Conservation (phyloP, 1,140 invertebrate genomes). For the Bombus superbus region DNA sequence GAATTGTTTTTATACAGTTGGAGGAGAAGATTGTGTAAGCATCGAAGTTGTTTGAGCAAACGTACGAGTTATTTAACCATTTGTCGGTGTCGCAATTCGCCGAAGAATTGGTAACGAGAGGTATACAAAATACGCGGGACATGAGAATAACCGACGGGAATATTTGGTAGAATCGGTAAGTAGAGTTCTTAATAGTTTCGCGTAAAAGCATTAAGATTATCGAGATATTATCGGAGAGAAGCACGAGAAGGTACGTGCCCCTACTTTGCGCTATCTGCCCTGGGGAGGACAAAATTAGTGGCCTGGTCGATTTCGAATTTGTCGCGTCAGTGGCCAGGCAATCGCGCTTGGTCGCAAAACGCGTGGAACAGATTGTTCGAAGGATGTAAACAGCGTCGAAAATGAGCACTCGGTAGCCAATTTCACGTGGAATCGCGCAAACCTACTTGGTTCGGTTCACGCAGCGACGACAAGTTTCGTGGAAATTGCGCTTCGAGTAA, state of each 20-base stretch:
- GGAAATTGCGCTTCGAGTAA: not conserved
- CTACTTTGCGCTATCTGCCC: slow-evolving; percentile 50
- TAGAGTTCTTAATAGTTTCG: not conserved
- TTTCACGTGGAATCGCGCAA: not conserved
- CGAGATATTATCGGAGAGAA: not conserved
- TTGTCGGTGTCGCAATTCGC: too few relatives aligned
- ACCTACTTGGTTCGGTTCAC: too few relatives aligned
- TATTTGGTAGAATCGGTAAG: too few relatives aligned
- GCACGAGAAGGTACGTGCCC: not conserved
- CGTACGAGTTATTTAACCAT: too few relatives aligned
- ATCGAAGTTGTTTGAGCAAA: too few relatives aligned
- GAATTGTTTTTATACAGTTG: too few relatives aligned
- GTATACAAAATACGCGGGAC: too few relatives aligned
- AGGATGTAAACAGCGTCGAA: slow-evolving; percentile 17
- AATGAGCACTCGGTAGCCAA: not conserved
- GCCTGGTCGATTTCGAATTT: slow-evolving; percentile 62
- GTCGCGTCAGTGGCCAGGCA: slow-evolving; percentile 58
- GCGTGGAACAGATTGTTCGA: slow-evolving; percentile 17
- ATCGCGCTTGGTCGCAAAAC: slow-evolving; percentile 52
- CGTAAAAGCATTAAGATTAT: too few relatives aligned
- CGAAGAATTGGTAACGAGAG: too few relatives aligned
- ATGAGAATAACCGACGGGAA: too few relatives aligned
- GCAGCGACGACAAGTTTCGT: not conserved
- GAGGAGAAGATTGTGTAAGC: too few relatives aligned
- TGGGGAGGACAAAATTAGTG: slow-evolving; percentile 53